These are phyloP conservation scores for Oostethus manadensis DNA, from an alignment of 2,113 vertebrate species.

Conservation along the genomic window DNA sequence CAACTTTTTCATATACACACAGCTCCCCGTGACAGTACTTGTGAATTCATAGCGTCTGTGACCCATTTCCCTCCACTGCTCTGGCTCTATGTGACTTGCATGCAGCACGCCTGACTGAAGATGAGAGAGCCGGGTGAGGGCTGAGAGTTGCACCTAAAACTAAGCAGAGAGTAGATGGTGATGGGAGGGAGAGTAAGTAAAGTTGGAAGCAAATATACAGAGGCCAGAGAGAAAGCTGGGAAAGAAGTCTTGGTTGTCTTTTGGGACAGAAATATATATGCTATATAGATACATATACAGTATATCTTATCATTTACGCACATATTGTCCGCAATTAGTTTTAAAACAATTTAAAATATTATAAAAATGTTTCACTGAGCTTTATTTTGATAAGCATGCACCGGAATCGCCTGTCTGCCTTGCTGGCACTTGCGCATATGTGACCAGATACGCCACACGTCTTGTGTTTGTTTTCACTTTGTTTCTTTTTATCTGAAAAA, in stretches of 20 bases:
- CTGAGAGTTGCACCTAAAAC: conserved; percentile 20
- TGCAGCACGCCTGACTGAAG: conserved; percentile 47
- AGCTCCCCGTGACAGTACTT: conserved; percentile 29
- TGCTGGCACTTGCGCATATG: no score
- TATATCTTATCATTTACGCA: no score
- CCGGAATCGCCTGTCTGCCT: no score
- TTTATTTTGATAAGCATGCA: no score
- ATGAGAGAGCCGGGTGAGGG: conserved; percentile 48
- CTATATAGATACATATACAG: no score
- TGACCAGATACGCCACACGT: no score
- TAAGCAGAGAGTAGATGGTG: not conserved
- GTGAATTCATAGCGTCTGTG: conserved; percentile 45
- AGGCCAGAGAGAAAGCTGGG: not conserved
- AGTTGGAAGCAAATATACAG: conserved; percentile 2
- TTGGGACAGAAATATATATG: not conserved
- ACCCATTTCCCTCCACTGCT: conserved; percentile 62
- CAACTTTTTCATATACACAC: not conserved
- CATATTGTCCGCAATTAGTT: no score
- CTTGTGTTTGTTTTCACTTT: no score
- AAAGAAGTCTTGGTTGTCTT: conserved; percentile 8
- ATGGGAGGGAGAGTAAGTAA: conserved; percentile 10
- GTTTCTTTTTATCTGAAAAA: no score
- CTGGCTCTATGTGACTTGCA: conserved; percentile 15
- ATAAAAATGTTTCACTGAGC: no score
- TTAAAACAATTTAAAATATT: no score